A percentile compares a stretch with the other conserved stretches of the same genome.
Evolutionary conservation across 1,140 invertebrate species (phyloP).

Genomic region (Oedothorax gibbosus): DNA sequence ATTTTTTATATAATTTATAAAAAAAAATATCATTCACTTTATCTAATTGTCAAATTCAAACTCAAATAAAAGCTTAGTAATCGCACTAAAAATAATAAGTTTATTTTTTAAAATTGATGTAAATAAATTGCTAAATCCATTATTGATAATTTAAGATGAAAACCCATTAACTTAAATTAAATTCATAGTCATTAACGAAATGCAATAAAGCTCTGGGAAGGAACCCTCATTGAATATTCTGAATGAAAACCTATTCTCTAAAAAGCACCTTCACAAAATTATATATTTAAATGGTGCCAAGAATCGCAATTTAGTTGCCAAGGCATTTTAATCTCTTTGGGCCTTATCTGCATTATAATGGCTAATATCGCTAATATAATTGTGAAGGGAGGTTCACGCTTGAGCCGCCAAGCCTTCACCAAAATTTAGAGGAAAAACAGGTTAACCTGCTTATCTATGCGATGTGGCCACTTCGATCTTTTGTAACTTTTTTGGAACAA

Average conservation of each 20-base stretch:
- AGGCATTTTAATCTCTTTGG: slow-evolving; percentile 27
- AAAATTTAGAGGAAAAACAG: slow-evolving; percentile 29
- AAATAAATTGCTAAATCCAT: too few species aligned
- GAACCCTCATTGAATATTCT: slow-evolving; percentile 40
- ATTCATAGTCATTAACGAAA: too few species aligned
- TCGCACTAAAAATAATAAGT: too few species aligned
- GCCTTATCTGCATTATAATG: slow-evolving; percentile 31
- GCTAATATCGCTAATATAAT: slow-evolving; percentile 53
- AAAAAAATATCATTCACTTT: too few species aligned
- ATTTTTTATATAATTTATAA: too few species aligned
- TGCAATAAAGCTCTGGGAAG: slow-evolving; percentile 26
- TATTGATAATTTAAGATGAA: too few species aligned
- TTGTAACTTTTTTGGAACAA: neutral
- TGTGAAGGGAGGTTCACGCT: slow-evolving; percentile 38
- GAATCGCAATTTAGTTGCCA: neutral
- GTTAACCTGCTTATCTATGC: slow-evolving; percentile 26
- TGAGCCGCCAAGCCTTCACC: slow-evolving; percentile 36
- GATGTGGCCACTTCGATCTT: slow-evolving; percentile 9
- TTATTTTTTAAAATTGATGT: too few species aligned
- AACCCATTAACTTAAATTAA: too few species aligned
- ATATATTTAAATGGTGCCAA: slow-evolving; percentile 52
- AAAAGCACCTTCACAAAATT: slow-evolving; percentile 48
- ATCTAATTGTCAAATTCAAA: too few species aligned
- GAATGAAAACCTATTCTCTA: slow-evolving; percentile 6
- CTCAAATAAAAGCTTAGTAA: too few species aligned